These are phyloP conservation scores for Epicauta chinensis DNA, from an alignment of 1,140 invertebrate species.

Conservation along the genomic window DNA sequence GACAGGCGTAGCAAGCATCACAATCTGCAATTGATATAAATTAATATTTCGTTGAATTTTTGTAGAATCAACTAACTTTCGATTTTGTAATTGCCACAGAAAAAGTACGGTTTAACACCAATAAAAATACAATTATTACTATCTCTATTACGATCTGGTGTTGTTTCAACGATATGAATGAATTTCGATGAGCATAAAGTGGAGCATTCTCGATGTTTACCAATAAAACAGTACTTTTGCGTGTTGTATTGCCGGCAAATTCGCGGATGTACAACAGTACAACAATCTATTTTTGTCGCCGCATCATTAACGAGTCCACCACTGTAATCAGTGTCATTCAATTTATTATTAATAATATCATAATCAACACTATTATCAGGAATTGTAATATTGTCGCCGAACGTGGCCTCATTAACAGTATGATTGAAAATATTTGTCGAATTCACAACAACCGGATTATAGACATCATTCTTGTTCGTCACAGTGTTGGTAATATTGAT, in stretches of 20 bases:
- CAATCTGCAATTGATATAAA: too few relatives aligned
- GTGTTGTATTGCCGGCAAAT: neutral
- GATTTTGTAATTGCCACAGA: too few relatives aligned
- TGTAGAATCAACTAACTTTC: too few relatives aligned
- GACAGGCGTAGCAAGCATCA: too few relatives aligned
- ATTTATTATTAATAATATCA: too few relatives aligned
- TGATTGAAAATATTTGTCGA: conserved; percentile 4
- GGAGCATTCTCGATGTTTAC: conserved; percentile 4
- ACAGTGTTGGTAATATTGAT: conserved; percentile 9
- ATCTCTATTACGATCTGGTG: neutral
- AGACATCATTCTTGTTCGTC: neutral
- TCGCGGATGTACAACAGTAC: conserved; percentile 5
- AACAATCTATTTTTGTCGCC: neutral
- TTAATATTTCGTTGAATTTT: too few relatives aligned
- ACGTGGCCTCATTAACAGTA: neutral
- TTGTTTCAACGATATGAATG: conserved; percentile 5
- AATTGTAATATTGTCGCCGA: too few relatives aligned
- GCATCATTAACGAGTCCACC: too few relatives aligned
- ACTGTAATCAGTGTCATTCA: too few relatives aligned
- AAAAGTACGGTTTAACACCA: too few relatives aligned
- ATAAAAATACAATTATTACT: too few relatives aligned
- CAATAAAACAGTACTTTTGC: conserved; percentile 3
- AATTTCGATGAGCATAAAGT: neutral
- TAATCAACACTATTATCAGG: too few relatives aligned
- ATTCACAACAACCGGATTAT: conserved; percentile 9